Percentiles rank a stretch among this genome's conserved stretches.
phyloP scores from a whole-genome alignment of 2,113 vertebrate species.

The Eurystomus gularis region DNA sequence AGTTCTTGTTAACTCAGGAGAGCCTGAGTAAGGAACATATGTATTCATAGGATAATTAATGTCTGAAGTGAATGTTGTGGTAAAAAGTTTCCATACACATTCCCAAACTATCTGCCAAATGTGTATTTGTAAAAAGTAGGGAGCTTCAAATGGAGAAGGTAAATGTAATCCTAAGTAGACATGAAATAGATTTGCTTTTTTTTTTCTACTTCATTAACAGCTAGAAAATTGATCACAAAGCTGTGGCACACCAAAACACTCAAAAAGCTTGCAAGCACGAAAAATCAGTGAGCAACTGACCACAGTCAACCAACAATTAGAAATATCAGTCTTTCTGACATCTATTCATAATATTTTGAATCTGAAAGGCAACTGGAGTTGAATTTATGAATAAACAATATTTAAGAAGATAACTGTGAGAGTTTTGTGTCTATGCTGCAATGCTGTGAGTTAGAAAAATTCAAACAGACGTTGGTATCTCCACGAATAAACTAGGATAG shows the following conservation, averaged over 20 bases:
- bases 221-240: neutral
- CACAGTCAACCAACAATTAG: neutral
- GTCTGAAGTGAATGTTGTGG: neutral
- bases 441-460: neutral
- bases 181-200: neutral
- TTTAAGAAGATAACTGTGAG: neutral
- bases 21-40: neutral
- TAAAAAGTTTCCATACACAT: neutral
- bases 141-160: neutral
- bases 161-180: neutral
- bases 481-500: neutral
- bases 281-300: neutral
- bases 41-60: neutral
- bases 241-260: neutral
- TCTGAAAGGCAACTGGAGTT: neutral
- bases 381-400: neutral
- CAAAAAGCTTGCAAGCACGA: neutral
- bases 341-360: neutral
- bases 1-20: neutral
- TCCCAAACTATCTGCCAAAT: neutral
- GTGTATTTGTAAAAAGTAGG: neutral
- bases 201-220: neutral
- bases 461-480: neutral
- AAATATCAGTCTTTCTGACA: neutral
- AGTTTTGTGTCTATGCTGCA: neutral